Evolutionary conservation across 2,888 invertebrate genomes (phyloP), one percentile per base, ranked within the genome.

Genomic region (Erebia ligea): DNA sequence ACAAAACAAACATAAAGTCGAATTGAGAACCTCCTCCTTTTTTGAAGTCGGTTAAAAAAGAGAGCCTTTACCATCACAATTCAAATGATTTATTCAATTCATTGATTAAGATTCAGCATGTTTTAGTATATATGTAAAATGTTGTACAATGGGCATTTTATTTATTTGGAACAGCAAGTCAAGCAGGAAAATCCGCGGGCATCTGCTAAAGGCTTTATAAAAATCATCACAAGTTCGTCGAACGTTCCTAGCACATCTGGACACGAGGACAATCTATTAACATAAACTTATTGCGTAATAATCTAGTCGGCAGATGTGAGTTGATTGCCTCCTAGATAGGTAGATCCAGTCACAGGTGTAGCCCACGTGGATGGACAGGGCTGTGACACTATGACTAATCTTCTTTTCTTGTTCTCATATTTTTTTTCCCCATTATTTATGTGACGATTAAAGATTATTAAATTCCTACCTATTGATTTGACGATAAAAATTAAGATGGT

Each of bases 281-380:
- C 84, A 81, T 82, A 82, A 82, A 86, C 82, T 86, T 86, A 90
- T 92, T 92, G 89, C 91, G 87, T 87, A 89, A 92, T 89, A 88
- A 87, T 86, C 86, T 84, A 86, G 82, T 79, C 80, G 78, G 91
- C 92, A 92, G 92, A 90, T 92, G 92, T 79, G 78, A 81, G 84
- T 86, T 90, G 91, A 91, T 91, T 92, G 88, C 88, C 79, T 83
- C 50, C 54, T 40, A 65, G 65, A 67, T 81, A 75, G 82, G 84
- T 89, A 88, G 87, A 89, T 89, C 88, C 90, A 89, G 86, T 84
- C 87, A 91, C 92, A 92, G 92, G 92, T 92, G 92, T 81, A 84
- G 68, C 86, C 87, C 90, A 78, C 80, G 90, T 89, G 91, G 90
- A 74, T 67, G 61, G 19, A 64, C 82, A 91, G 90, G 90, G 91